phyloP scores from a whole-genome alignment of 2,113 vertebrate genomes.

The Microcebus ravelobensis region DNA sequence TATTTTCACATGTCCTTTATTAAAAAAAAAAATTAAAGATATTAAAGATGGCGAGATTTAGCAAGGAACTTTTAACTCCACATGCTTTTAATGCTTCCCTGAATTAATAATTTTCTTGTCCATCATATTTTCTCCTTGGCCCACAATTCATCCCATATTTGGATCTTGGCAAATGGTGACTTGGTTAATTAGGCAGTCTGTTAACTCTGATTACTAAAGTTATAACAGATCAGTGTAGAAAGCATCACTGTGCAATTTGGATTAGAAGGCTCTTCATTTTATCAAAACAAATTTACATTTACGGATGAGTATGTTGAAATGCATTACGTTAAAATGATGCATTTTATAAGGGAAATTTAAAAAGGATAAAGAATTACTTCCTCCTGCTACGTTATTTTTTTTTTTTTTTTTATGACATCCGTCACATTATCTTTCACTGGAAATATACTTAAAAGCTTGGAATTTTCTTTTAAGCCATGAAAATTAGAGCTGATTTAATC shows the following conservation, averaged over 20 bases:
- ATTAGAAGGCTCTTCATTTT: constrained; percentile 83
- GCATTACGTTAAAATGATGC: constrained; percentile 72
- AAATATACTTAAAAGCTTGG: constrained; percentile 65
- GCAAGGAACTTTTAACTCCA: constrained; percentile 60
- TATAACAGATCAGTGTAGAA: constrained; percentile 80
- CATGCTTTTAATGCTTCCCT: constrained; percentile 50
- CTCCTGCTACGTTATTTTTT: constrained; percentile 29
- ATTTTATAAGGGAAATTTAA: constrained; percentile 68
- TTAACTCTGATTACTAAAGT: constrained; percentile 85
- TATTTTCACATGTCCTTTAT: constrained; percentile 41
- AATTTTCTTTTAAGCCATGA: constrained; percentile 65
- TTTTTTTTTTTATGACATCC: constrained; percentile 67
- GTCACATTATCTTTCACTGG: constrained; percentile 53
- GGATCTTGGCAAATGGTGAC: constrained; percentile 81
- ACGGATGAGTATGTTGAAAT: constrained; percentile 75
- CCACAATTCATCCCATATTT: constrained; percentile 78
- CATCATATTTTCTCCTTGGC: constrained; percentile 79
- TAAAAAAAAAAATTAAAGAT: constrained; percentile 49
- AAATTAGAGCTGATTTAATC: constrained; percentile 51
- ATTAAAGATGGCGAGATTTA: constrained; percentile 54
- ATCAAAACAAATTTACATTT: constrained; percentile 81
- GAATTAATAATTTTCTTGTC: constrained; percentile 78
- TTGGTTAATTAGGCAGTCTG: constrained; percentile 85
- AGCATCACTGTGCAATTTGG: constrained; percentile 83
- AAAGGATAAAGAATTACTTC: constrained; percentile 80